Evolutionary conservation across 1,140 invertebrate species (phyloP), one percentile per base, ranked within the genome.

Genomic region (Phenacoccus solenopsis): DNA sequence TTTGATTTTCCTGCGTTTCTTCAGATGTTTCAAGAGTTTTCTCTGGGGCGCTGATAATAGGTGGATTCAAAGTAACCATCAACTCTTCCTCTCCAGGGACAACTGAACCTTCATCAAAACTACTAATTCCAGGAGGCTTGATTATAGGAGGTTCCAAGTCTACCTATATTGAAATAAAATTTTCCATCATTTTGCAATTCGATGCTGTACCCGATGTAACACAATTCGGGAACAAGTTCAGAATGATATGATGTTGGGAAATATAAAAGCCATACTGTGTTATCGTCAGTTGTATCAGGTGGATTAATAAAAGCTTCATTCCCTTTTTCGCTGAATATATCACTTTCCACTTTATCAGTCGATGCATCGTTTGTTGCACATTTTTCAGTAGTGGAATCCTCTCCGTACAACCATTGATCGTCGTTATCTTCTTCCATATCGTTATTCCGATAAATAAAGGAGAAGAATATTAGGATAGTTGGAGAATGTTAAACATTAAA

Each of bases 361-460:
- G 25, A 24, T 64, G 22, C 25, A 64, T 64, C 59, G 16, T 25
- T 27, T 5, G 10, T 22, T 25, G 59, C 12, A 64, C 20, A 20
- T 24, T 24, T 64, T 27, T 64, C 59, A 13, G 59, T 1, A 1
- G 59, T 27, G 10, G 59, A 27, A 64, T 64, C 59, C 25, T 64
- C 59, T 5, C 59, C 59, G 59, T 64, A 64, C 20, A 64, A 64
- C 59, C 59, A 64, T 16, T 64, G 59, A 25, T 64, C 59, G 25
- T 64, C 59, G 25, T 64, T 64, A 16, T 64, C 59, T 64, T 64
- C 59, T 10, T 64, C 59, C 59, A 64, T 64, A 5, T 1, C 25
- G 59, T 16, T 49, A 16, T n/a, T 16, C 5, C 20, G 16, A 49
- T 3, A 49, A 9, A n/a, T 49, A 49, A n/a, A n/a, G n/a, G n/a